These are phyloP conservation scores for Limulus polyphemus DNA, from an alignment of 2,888 invertebrate species.

Conservation along the genomic window DNA sequence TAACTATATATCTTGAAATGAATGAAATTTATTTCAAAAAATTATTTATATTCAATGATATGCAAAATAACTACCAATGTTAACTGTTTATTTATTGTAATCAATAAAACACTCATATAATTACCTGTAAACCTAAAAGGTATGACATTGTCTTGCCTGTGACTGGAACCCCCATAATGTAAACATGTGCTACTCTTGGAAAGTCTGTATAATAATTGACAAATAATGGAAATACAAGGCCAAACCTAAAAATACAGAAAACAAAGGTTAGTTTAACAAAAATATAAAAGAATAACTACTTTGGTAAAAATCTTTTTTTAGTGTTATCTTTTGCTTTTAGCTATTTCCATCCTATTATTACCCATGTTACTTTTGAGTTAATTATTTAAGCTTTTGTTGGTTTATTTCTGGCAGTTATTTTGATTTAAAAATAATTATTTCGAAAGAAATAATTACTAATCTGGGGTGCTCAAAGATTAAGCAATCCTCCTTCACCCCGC, in stretches of 20 bases:
- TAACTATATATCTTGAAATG: no score
- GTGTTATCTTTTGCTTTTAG: no score
- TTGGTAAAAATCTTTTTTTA: background rate
- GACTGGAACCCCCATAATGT: constrained; percentile 41
- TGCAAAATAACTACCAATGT: no score
- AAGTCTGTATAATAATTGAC: constrained; percentile 43
- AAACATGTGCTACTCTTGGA: constrained; percentile 40
- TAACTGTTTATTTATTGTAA: no score
- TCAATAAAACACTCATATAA: constrained; percentile 2
- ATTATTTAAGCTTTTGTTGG: background rate
- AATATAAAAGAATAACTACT: constrained; percentile 21
- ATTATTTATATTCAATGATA: no score
- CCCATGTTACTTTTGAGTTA: background rate
- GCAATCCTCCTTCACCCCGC: no score
- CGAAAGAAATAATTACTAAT: no score
- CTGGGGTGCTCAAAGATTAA: no score
- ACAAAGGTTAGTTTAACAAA: constrained; percentile 4
- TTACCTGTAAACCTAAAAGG: constrained; percentile 40
- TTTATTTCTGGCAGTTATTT: no score
- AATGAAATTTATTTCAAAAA: no score
- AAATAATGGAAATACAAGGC: constrained; percentile 42
- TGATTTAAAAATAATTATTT: no score
- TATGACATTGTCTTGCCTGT: constrained; percentile 45
- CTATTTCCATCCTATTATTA: background rate
- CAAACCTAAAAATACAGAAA: constrained; percentile 32